Evolutionary conservation across 2,888 invertebrate genomes (phyloP).

Genomic region (Nomada ruficornis): DNA sequence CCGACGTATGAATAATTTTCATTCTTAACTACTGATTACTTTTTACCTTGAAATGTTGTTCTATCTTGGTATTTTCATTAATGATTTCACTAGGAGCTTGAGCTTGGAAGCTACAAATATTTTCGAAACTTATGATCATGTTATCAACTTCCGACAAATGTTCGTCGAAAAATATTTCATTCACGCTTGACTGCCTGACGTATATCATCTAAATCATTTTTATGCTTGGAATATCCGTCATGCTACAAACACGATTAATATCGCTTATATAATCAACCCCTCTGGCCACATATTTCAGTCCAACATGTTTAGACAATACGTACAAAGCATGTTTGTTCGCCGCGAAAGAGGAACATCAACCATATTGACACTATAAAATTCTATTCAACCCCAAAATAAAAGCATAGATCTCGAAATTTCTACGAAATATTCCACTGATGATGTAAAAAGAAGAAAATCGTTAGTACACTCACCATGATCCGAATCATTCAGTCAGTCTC

Average conservation of each 20-base stretch:
- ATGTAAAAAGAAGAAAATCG: not conserved
- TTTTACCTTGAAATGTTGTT: too few relatives aligned
- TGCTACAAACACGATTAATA: conserved; percentile 13
- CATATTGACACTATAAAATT: not conserved
- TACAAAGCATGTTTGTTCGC: not conserved
- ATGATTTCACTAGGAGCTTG: not conserved
- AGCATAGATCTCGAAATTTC: not conserved
- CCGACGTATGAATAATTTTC: too few relatives aligned
- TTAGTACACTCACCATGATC: conserved; percentile 40
- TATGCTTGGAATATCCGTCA: conserved; percentile 12
- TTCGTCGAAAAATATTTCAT: not conserved
- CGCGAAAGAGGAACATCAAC: not conserved
- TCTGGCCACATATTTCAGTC: conserved; percentile 8
- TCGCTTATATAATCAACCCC: conserved; percentile 28
- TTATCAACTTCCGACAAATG: not conserved
- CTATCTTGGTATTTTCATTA: not conserved
- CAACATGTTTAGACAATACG: conserved; percentile 12
- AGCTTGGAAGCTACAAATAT: not conserved
- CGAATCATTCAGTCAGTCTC: conserved; percentile 10
- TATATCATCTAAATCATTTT: conserved; percentile 7
- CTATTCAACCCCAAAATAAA: not conserved
- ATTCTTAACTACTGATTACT: too few relatives aligned
- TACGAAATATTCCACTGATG: not conserved
- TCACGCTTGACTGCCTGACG: not conserved
- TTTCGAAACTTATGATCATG: not conserved